Base-by-base conservation (phyloP, 2,888 invertebrate species). In the Nematopogon swammerdamellus region DNA sequence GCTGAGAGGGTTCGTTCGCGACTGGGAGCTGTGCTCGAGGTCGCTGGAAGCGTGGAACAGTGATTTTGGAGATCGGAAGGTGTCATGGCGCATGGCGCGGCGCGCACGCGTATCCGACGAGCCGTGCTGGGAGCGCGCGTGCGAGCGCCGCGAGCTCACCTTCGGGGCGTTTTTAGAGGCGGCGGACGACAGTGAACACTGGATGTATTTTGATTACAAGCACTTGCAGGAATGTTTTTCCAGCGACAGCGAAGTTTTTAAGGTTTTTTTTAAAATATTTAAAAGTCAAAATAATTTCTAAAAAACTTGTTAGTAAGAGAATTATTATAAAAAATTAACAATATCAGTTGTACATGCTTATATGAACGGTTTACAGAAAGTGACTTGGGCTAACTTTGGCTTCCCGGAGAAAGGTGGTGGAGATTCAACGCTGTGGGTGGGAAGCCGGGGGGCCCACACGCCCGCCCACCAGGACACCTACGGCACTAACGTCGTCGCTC, bases 391-490 rank as follows among this genome's bases (percentile, higher is more conserved):
- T 19, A 68, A 72, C 51, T 85, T 92, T 67, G 95, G 95, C 0
- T 89, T 89, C 64, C 67, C 82, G 11, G 84, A 86, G 2, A 81
- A 86, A 58, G 76, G 80, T 55, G 84, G 85, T 2, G 62, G 77
- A 11, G 87, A 92, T 52, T 87, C 88, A 47, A 92, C 93, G 2
- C 72, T 95, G 49, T 97, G 97, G 97, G 83, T 96, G 57, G 94
- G 96, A 25, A 90, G 87, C 52, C 75, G 80, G 59, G 91, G 92
- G 2, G 91, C 96, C 2, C 92, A 96, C 64, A 97, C 97, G 0
- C 93, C 95, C 2, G 93, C 95, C 53, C 98, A 98, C 68, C 87
- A 88, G 63, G 97, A 98, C 66, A 91, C 94, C 0, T 98, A 97
- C 70, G 97, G 97, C 0, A 91, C 87, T 58, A 98, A 98, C 73